Conservation (phyloP, 2,113 vertebrate species). For the Thomomys bottae region DNA sequence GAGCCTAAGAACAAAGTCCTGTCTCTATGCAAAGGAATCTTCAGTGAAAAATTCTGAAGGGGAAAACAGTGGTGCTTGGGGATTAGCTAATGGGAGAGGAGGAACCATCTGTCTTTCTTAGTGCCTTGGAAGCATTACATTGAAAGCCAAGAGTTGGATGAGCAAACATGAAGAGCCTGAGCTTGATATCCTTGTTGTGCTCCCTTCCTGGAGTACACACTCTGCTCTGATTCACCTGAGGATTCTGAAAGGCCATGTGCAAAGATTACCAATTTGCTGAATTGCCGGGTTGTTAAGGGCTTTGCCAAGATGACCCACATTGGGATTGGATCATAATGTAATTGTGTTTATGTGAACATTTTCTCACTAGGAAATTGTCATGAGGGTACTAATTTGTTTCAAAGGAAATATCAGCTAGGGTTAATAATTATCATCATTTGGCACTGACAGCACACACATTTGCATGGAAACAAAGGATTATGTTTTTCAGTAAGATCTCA, state of each 20-base stretch:
- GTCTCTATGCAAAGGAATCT: neutral
- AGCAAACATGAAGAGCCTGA: neutral
- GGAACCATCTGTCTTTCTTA: neutral
- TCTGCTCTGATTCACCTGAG: neutral
- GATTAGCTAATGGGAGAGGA: neutral
- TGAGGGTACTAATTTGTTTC: constrained; percentile 47
- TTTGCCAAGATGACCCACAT: neutral
- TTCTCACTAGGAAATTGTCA: constrained; percentile 34
- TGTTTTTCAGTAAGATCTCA: constrained; percentile 20
- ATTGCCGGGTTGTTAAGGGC: neutral
- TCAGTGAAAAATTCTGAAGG: constrained; percentile 11
- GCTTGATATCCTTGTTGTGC: neutral
- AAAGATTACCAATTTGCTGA: neutral
- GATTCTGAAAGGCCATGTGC: neutral
- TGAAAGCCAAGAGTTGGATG: neutral
- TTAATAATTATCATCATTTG: constrained; percentile 12
- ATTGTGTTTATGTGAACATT: constrained; percentile 26
- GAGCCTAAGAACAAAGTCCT: constrained; percentile 19
- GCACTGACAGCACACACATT: neutral
- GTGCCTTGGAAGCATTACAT: neutral
- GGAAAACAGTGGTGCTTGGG: neutral
- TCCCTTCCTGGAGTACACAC: neutral
- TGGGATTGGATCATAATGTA: neutral
- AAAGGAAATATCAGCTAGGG: constrained; percentile 28
- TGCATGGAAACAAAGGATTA: neutral